phyloP scores from a whole-genome alignment of 2,888 invertebrate species.

The Sericinus montela region DNA sequence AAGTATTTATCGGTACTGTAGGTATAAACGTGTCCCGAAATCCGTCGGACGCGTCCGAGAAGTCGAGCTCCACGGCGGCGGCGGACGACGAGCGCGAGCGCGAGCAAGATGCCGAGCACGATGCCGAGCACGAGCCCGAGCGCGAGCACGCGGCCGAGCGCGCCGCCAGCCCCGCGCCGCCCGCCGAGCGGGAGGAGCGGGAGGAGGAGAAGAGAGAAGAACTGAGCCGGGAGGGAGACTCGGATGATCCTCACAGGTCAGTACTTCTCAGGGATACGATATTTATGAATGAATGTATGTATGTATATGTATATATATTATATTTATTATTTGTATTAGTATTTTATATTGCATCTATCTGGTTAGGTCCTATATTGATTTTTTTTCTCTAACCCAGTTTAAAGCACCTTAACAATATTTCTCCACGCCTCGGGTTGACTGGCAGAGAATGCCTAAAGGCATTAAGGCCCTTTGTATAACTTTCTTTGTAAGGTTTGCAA shows the following conservation, averaged over 20 bases:
- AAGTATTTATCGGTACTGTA: conserved; percentile 19
- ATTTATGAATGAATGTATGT: no score
- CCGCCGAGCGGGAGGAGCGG: conserved; percentile 24
- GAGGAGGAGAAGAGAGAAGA: conserved; percentile 24
- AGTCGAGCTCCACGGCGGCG: conserved; percentile 34
- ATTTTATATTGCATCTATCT: no score
- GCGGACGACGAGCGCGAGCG: conserved; percentile 26
- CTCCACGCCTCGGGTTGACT: no score
- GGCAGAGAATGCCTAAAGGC: no score
- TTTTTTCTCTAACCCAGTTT: no score
- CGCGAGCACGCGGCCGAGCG: conserved; percentile 34
- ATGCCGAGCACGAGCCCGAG: conserved; percentile 23
- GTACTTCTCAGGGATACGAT: no score
- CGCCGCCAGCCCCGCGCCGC: conserved; percentile 34
- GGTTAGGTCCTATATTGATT: no score
- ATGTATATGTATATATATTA: no score
- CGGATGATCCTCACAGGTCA: conserved; percentile 11
- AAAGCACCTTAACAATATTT: no score
- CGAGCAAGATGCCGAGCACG: conserved; percentile 19
- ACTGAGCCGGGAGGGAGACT: conserved; percentile 1
- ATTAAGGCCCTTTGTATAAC: no score
- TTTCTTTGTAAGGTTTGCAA: no score
- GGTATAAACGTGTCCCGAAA: conserved; percentile 67
- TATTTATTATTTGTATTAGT: no score
- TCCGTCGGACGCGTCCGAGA: conserved; percentile 65